Evolutionary conservation across 2,888 invertebrate genomes (phyloP).

Genomic region (Eledona agricola): DNA sequence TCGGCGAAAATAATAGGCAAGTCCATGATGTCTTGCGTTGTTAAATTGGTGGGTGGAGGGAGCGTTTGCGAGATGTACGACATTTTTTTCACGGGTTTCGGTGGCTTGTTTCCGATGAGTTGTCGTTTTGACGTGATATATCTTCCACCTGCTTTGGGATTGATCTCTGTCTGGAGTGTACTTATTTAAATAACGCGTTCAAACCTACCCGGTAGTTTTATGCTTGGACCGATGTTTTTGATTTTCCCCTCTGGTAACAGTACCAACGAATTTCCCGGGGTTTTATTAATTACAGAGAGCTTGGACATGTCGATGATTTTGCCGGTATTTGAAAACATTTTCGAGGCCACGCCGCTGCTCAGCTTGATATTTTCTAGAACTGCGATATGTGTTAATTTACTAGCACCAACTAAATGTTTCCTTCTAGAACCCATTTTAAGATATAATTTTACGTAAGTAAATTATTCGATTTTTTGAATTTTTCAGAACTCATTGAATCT

Average conservation of each 20-base stretch:
- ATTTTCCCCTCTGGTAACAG: slow-evolving; percentile 59
- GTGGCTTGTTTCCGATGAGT: slow-evolving; percentile 49
- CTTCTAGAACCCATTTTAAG: no score
- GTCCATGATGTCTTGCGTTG: slow-evolving; percentile 69
- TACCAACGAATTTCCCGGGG: slow-evolving; percentile 52
- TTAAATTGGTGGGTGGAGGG: slow-evolving; percentile 62
- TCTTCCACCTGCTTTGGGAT: slow-evolving; percentile 45
- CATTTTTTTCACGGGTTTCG: slow-evolving; percentile 45
- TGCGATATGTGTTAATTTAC: no score
- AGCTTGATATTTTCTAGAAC: slow-evolving; percentile 60
- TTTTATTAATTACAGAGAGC: slow-evolving; percentile 53
- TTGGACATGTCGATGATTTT: slow-evolving; percentile 57
- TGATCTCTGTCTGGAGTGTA: not conserved
- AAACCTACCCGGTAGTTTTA: slow-evolving; percentile 17
- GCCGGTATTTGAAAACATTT: slow-evolving; percentile 51
- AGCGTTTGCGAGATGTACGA: slow-evolving; percentile 43
- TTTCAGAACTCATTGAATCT: slow-evolving; percentile 33
- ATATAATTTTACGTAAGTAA: no score
- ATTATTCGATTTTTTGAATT: slow-evolving; percentile 1
- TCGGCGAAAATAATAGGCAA: slow-evolving; percentile 74
- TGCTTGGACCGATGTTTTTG: slow-evolving; percentile 44
- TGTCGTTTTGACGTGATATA: slow-evolving; percentile 59
- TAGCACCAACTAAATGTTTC: no score
- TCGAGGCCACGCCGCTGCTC: slow-evolving; percentile 47
- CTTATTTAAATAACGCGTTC: not conserved